Conservation (phyloP, 2,888 invertebrate species). For the Chrysodeixis includens region DNA sequence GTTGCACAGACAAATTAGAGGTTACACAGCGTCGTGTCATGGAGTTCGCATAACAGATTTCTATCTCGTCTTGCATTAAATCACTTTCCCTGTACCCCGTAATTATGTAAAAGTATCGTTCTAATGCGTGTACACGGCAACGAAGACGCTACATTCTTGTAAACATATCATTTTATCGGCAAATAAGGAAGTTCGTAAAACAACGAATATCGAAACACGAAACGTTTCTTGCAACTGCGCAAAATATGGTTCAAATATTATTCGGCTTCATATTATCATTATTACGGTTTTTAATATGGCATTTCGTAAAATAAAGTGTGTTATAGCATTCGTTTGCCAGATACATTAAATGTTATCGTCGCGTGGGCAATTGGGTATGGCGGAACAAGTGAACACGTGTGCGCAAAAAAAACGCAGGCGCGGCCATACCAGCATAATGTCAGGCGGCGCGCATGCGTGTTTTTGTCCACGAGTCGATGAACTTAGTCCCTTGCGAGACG, state of each 20-base stretch:
- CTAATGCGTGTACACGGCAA: slow-evolving; percentile 19
- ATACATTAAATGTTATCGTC: slow-evolving; percentile 38
- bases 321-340: slow-evolving; percentile 12
- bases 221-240: neutral
- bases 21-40: slow-evolving; percentile 61
- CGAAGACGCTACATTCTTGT: slow-evolving; percentile 23
- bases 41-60: slow-evolving; percentile 57
- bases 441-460: slow-evolving; percentile 29
- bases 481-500: slow-evolving; percentile 34
- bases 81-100: slow-evolving; percentile 49
- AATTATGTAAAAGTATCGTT: slow-evolving; percentile 40
- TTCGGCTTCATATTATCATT: neutral
- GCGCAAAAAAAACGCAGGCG: slow-evolving; percentile 41
- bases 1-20: slow-evolving; percentile 70
- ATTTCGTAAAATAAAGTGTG: neutral
- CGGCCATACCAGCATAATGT: slow-evolving; percentile 24
- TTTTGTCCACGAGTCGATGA: slow-evolving; percentile 51
- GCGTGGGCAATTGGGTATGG: slow-evolving; percentile 48
- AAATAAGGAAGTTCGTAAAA: slow-evolving; percentile 10
- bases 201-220: neutral
- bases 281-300: neutral
- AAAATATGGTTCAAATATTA: neutral
- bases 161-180: slow-evolving; percentile 10
- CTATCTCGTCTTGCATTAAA: slow-evolving; percentile 48
- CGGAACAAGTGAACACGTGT: slow-evolving; percentile 57